Evolutionary conservation across 2,888 invertebrate species (phyloP).

Genomic region (Archips crataeganus): DNA sequence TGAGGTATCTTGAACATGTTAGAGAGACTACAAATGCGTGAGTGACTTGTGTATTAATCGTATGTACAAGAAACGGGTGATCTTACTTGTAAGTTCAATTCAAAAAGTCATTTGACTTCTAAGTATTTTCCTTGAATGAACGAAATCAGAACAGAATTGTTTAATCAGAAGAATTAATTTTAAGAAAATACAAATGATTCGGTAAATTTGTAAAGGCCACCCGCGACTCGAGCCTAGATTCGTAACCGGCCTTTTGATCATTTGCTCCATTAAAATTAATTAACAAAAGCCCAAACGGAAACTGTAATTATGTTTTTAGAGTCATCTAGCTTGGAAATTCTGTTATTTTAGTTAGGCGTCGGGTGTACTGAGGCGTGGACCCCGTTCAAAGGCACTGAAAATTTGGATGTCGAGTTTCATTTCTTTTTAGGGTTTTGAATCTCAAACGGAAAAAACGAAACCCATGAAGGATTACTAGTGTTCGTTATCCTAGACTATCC

Average conservation of each 20-base stretch:
- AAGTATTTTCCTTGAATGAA: conserved; percentile 1
- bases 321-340: conserved; percentile 14
- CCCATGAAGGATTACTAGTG: too few relatives aligned
- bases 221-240: neutral
- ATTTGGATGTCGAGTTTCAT: neutral
- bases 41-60: too few relatives aligned
- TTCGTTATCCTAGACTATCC: too few relatives aligned
- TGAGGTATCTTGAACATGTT: too few relatives aligned
- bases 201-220: conserved; percentile 22
- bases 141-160: conserved; percentile 8
- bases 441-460: too few relatives aligned
- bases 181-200: conserved; percentile 38
- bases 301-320: conserved; percentile 21
- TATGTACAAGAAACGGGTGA: neutral
- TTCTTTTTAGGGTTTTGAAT: neutral
- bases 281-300: conserved; percentile 18
- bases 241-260: conserved; percentile 32
- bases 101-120: neutral
- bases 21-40: too few relatives aligned
- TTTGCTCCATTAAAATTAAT: conserved; percentile 34
- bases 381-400: neutral
- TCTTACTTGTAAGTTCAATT: neutral
- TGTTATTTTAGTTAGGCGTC: conserved; percentile 15
- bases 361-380: neutral
- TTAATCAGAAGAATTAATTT: conserved; percentile 29